Conservation (phyloP, 2,888 invertebrate genomes). For the Ganaspis brasiliensis region DNA sequence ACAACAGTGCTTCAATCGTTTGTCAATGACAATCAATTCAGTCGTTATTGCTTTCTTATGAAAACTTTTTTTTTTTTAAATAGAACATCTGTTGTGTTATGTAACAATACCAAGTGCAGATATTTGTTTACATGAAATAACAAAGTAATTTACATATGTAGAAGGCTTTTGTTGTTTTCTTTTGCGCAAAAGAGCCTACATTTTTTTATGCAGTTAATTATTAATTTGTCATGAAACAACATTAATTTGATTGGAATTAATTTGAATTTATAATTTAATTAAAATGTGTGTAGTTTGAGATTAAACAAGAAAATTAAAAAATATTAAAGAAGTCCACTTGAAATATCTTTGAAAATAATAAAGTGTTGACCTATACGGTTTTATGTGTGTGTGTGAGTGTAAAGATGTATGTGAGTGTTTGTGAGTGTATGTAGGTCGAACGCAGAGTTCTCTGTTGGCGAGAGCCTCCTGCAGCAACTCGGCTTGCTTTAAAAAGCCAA, state of each 20-base stretch:
- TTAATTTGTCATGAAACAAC: neutral
- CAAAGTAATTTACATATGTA: neutral
- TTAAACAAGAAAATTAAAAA: neutral
- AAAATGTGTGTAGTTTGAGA: too few species aligned
- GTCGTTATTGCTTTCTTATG: neutral
- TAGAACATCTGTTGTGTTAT: neutral
- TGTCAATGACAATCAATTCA: neutral
- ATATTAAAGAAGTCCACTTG: neutral
- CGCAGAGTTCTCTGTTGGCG: slow-evolving; percentile 17
- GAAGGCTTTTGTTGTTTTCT: too few species aligned
- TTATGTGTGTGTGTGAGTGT: neutral
- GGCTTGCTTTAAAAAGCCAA: slow-evolving; percentile 4
- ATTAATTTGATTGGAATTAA: neutral
- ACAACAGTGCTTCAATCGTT: neutral
- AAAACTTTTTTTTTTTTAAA: neutral
- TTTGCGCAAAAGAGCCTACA: too few species aligned
- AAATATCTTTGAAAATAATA: slow-evolving; percentile 12
- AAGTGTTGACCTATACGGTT: neutral
- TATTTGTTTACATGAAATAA: neutral
- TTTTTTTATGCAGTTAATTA: neutral
- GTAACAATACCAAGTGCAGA: neutral
- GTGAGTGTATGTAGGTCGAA: slow-evolving; percentile 31
- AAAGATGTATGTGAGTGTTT: too few species aligned
- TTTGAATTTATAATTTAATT: too few species aligned
- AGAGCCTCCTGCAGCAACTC: slow-evolving; percentile 22